Evolutionary conservation across 2,797 vertebrate genomes (phyloP).

Genomic region (Ctenopoma multispine): DNA sequence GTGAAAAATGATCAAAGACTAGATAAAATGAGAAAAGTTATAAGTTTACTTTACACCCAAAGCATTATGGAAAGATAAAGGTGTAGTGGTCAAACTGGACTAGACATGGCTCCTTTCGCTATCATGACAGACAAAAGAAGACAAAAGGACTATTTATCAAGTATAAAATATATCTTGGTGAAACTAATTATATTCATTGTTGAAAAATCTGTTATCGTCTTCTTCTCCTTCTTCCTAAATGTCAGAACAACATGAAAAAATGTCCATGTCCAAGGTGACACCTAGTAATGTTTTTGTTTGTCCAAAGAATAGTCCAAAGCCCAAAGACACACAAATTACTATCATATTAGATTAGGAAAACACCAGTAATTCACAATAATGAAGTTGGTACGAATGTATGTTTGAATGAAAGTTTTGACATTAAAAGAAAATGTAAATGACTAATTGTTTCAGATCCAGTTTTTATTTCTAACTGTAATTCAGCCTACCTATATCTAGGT

Average conservation of each 20-base stretch:
- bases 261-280: background rate
- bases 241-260: background rate
- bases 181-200: background rate
- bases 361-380: background rate
- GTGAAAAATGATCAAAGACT: constrained; percentile 55
- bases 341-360: constrained; percentile 1
- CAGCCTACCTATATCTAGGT: background rate
- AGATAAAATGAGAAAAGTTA: constrained; percentile 11
- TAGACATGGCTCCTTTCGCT: constrained; percentile 88
- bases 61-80: constrained; percentile 84
- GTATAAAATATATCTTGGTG: constrained; percentile 1
- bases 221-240: background rate
- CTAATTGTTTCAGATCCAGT: background rate
- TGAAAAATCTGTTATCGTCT: background rate
- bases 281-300: background rate
- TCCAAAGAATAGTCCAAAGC: background rate
- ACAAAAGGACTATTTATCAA: background rate
- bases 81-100: constrained; percentile 85
- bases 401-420: background rate
- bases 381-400: background rate
- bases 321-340: background rate
- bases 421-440: background rate
- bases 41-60: constrained; percentile 85
- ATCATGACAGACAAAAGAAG: constrained; percentile 82
- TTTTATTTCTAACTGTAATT: background rate